Percentiles rank a stretch among this genome's conserved stretches.
Conservation (phyloP, 2,888 invertebrate species). For the Rhagium mordax region DNA sequence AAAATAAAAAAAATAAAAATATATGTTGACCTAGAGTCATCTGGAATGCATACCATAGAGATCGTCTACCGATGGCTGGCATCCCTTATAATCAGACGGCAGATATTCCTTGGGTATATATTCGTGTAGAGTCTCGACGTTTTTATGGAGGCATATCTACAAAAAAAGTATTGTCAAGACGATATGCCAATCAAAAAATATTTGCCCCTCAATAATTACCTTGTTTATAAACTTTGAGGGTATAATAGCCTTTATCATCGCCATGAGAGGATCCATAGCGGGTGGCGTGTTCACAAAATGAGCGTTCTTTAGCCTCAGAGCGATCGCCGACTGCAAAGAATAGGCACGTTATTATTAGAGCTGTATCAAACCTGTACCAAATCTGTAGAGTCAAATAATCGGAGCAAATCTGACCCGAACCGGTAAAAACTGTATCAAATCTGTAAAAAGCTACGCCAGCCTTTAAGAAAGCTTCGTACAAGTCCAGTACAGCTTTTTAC, state of each 20-base stretch:
- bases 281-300: constrained; percentile 66
- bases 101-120: constrained; percentile 54
- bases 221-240: constrained; percentile 43
- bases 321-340: constrained; percentile 60
- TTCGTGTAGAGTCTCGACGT: constrained; percentile 46
- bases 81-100: constrained; percentile 56
- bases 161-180: constrained; percentile 5
- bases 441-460: too few species aligned
- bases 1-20: constrained; percentile 27
- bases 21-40: background rate
- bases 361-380: too few species aligned
- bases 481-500: too few species aligned
- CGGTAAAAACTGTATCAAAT: too few species aligned
- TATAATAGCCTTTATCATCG: constrained; percentile 60
- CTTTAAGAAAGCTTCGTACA: too few species aligned
- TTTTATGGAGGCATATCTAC: constrained; percentile 52
- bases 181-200: background rate
- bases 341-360: too few species aligned
- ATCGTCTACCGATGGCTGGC: constrained; percentile 71
- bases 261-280: constrained; percentile 61
- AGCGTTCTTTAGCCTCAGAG: constrained; percentile 63
- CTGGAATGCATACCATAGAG: constrained; percentile 70
- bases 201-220: too few species aligned
- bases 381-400: too few species aligned
- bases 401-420: too few species aligned